Base-by-base conservation (phyloP, 2,797 vertebrate genomes). In the Schizopygopsis pylzovi region DNA sequence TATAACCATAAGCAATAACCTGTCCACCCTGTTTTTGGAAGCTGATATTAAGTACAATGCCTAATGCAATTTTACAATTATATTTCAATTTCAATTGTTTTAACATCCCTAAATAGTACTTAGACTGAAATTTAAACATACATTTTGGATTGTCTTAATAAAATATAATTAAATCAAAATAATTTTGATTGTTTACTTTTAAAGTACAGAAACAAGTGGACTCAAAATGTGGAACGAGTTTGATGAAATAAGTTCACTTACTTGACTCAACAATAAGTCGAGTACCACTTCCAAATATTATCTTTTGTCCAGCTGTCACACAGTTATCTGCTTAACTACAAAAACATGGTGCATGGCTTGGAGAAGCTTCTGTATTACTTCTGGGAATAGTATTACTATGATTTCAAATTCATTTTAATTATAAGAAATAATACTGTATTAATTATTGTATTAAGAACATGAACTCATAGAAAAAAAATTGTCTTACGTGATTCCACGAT, bases 201-300 rank as follows among this genome's bases (percentile, higher is more conserved):
- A 12, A 52, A 65, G 20, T 8, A 52, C 11, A 22, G 25, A 45
- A 82, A 16, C 39, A 49, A 18, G 4, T 15, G 9, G 18, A 61
- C 45, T 11, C 28, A 13, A 33, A 75, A 33, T 1, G 5, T 4
- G 1, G 13, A 25, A 18, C 1, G 9, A 63, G 41, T 75, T 75
- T 49, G 71, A 63, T 18, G 0, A 83, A 76, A 39, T n/a, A 18
- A 52, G 49, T 52, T 25, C 9, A 83, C 87, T 81, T 84, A 84
- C 87, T 83, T 39, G 77, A 78, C 22, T 83, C 39, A 18, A 83
- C 70, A 41, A 59, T 67, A 54, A 89, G 70, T 41, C 22, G 72
- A 61, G 67, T 83, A 20, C 86, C 87, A 76, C 22, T 86, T 61
- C 87, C 89, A 81, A 89, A 90, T 61, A 41, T 45, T n/a, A 90